Base-by-base conservation (phyloP, 2,888 invertebrate species). In the Hypsopygia costalis region DNA sequence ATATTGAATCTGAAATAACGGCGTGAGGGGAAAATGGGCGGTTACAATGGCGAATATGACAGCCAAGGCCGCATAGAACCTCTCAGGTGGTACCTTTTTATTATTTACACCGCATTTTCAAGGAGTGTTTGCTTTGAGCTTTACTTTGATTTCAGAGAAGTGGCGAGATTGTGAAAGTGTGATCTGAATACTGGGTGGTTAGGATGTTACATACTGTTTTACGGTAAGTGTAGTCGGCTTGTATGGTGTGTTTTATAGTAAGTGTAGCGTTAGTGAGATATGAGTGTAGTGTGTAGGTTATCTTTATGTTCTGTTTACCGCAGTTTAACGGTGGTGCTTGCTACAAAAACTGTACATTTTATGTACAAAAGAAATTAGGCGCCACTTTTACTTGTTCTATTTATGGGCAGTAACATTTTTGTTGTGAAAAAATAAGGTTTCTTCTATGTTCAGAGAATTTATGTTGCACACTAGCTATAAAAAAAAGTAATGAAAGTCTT, bases 101-200 rank as follows among this genome's bases (percentile, higher is more conserved):
- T 87, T 87, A 88, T 88, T 87, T 88, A 87, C 79, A 81, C 69
- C 81, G 75, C 81, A 87, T 87, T 87, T 87, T 85, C 86, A 80
- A 75, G 82, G 83, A 85, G 87, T 87, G 87, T 87, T 87, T 86
- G 83, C 85, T 62, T 61, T 72, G 70, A 69, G 75, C 69, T 77
- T 83, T 81, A 83, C 86, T 87, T 86, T 88, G 88, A 88, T 88
- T 87, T 83, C 65, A 70, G 69, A 68, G 70, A 83, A 82, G 82
- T 80, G 81, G 77, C 75, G 75, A 62, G 61, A 76, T n/a, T 74
- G 76, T 69, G 67, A 68, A 67, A 66, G 71, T 81, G 83, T 83
- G 85, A 81, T 81, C 79, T 79, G 87, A 86, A 86, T 87, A 78
- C 76, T 63, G 62, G 62, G 59, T 60, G 54, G 41, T 39, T 34